A percentile compares a stretch with the other conserved stretches of the same genome.
These are phyloP conservation scores for Parasteatoda tepidariorum DNA, from an alignment of 1,140 invertebrate genomes.

Conservation along the genomic window DNA sequence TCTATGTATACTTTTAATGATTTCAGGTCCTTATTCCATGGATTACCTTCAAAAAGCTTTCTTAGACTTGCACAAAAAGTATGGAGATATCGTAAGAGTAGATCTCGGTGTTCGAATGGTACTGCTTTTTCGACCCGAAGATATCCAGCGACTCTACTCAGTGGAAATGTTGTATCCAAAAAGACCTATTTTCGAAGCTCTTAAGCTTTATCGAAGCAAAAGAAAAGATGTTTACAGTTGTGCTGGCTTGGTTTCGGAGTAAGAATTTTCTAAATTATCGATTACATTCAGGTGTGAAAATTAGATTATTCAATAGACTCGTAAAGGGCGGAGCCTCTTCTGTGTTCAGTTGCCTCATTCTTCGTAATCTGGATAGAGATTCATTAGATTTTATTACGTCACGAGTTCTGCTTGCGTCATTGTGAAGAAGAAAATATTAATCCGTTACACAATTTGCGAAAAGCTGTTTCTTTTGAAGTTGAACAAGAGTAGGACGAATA, in stretches of 20 bases:
- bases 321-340: too few relatives aligned
- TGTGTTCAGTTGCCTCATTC: too few relatives aligned
- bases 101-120: slow-evolving; percentile 33
- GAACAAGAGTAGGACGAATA: too few relatives aligned
- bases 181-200: slow-evolving; percentile 45
- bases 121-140: slow-evolving; percentile 30
- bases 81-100: slow-evolving; percentile 27
- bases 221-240: slow-evolving; percentile 11
- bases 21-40: slow-evolving; percentile 46
- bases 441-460: too few relatives aligned
- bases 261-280: too few relatives aligned
- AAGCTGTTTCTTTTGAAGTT: too few relatives aligned
- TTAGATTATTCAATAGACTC: too few relatives aligned
- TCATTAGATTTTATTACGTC: too few relatives aligned
- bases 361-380: too few relatives aligned
- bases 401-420: too few relatives aligned
- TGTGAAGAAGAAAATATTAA: too few relatives aligned
- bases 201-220: slow-evolving; percentile 29
- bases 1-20: neutral
- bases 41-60: slow-evolving; percentile 47
- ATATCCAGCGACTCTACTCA: slow-evolving; percentile 1
- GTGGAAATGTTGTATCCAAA: neutral
- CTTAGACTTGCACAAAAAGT: slow-evolving; percentile 18
- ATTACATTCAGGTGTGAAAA: too few relatives aligned
- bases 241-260: slow-evolving; percentile 33